A percentile compares a stretch with the other conserved stretches of the same genome.
Evolutionary conservation across 2,888 invertebrate species (phyloP).

Genomic region (Lissocephala sabroskyi): DNA sequence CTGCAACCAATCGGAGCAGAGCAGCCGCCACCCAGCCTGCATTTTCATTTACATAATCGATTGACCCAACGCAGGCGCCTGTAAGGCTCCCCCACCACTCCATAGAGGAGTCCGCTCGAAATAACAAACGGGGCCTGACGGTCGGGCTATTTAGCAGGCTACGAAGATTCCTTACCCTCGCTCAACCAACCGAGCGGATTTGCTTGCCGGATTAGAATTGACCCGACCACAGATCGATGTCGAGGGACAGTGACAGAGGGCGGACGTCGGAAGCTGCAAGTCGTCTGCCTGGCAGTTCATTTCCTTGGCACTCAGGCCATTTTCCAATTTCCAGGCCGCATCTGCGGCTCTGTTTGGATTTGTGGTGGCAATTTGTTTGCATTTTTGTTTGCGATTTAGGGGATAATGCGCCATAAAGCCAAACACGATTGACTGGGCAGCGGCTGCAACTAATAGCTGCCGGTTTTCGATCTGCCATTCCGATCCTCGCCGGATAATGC

Average conservation of each 20-base stretch:
- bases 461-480: background rate
- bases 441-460: conserved; percentile 39
- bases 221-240: no score
- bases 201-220: background rate
- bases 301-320: conserved; percentile 27
- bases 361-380: conserved; percentile 62
- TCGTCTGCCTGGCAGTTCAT: conserved; percentile 17
- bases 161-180: no score
- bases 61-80: no score
- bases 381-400: conserved; percentile 68
- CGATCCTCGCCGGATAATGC: conserved; percentile 38
- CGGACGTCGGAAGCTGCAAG: conserved; percentile 13
- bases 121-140: no score
- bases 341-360: conserved; percentile 12
- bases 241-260: conserved; percentile 1
- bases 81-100: no score
- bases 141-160: no score
- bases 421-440: conserved; percentile 52
- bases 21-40: no score
- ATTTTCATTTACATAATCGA: no score
- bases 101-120: no score
- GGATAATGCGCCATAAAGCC: conserved; percentile 68
- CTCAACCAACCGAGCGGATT: conserved; percentile 17
- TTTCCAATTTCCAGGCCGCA: conserved; percentile 34
- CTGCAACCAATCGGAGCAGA: no score